phyloP scores from a whole-genome alignment of 2,888 invertebrate species.

The Vesta saturnalis region DNA sequence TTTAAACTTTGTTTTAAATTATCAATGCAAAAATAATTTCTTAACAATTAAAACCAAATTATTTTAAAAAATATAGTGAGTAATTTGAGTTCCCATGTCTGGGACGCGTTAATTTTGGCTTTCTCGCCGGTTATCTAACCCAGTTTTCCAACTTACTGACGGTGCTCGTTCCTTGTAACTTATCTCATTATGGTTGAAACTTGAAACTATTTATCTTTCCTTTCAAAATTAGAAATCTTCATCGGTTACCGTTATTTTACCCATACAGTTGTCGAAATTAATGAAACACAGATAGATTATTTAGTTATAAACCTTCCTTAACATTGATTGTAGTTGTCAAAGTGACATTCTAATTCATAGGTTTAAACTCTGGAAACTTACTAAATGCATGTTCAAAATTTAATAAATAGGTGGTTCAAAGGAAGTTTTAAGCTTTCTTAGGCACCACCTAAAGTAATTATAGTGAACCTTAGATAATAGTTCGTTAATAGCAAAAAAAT shows the following conservation, averaged over 20 bases:
- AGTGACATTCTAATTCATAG: no score
- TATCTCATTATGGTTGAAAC: slow-evolving; percentile 5
- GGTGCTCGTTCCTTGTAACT: background rate
- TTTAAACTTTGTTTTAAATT: slow-evolving; percentile 5
- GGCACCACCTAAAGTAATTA: no score
- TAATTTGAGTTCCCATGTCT: background rate
- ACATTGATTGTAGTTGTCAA: no score
- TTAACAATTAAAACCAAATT: background rate
- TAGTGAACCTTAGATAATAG: no score
- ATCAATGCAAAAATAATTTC: background rate
- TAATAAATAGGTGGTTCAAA: no score
- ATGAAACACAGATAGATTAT: background rate
- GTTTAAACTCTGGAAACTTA: no score
- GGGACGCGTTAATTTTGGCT: background rate
- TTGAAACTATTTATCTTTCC: slow-evolving; percentile 10
- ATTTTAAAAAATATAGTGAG: background rate
- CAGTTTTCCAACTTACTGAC: background rate
- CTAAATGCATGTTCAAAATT: no score
- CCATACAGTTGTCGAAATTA: background rate
- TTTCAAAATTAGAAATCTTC: slow-evolving; percentile 3
- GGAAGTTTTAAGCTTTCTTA: no score
- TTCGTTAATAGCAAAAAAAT: no score
- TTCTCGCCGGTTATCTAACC: slow-evolving; percentile 4
- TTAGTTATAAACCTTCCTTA: no score
- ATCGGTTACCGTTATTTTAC: background rate